phyloP scores from a whole-genome alignment of 1,140 invertebrate species.

The Hyles euphorbiae region DNA sequence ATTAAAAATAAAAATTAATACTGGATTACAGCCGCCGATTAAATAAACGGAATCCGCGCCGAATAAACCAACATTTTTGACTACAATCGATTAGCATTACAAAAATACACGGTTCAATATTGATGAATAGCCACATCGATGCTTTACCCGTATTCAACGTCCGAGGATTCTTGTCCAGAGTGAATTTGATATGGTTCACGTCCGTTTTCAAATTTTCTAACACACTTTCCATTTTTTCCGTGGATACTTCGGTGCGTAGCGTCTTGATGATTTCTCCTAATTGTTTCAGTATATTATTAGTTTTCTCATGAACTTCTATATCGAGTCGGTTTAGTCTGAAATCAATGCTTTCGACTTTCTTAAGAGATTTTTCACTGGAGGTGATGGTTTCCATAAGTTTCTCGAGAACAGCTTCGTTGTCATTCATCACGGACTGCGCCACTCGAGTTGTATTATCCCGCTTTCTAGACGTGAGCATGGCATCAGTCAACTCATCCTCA shows the following conservation, averaged over 20 bases:
- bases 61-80: not conserved
- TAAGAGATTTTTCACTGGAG: conserved; percentile 61
- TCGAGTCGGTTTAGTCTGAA: conserved; percentile 62
- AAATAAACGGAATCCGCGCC: not conserved
- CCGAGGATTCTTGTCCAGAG: conserved; percentile 31
- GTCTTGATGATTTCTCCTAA: conserved; percentile 43
- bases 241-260: conserved; percentile 23
- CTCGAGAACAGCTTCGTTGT: conserved; percentile 57
- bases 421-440: conserved; percentile 28
- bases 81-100: not conserved
- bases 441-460: conserved; percentile 44
- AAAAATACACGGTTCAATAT: too few relatives aligned
- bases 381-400: conserved; percentile 58
- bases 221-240: conserved; percentile 36
- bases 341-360: conserved; percentile 61
- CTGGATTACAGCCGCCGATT: not conserved
- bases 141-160: conserved; percentile 15
- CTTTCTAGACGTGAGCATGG: conserved; percentile 41
- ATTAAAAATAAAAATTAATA: too few relatives aligned
- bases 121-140: not conserved
- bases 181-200: conserved; percentile 35
- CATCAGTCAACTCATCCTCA: conserved; percentile 53
- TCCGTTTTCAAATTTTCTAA: conserved; percentile 39
- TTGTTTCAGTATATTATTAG: conserved; percentile 52
- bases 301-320: conserved; percentile 65